Conservation (phyloP, 2,888 invertebrate species). For the Trissolcus brochymenae region DNA sequence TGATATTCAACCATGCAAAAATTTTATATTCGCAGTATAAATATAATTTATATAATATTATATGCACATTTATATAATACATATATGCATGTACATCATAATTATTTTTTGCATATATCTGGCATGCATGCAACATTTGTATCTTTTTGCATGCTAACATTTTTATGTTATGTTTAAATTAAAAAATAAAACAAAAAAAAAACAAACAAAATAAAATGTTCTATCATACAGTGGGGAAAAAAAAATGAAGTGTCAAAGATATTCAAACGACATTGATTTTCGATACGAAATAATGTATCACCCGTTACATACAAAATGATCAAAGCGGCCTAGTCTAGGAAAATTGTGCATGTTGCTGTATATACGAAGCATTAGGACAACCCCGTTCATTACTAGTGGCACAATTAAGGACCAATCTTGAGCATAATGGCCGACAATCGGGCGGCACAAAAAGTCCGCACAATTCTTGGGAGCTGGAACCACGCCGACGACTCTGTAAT, state of each 20-base stretch:
- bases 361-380: conserved; percentile 71
- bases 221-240: not conserved
- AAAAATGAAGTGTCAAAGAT: not conserved
- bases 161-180: no score
- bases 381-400: conserved; percentile 73
- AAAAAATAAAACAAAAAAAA: no score
- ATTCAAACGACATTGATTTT: not conserved
- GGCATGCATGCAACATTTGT: no score
- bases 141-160: no score
- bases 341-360: conserved; percentile 57
- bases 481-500: conserved; percentile 67
- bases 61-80: no score
- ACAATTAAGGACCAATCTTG: conserved; percentile 75
- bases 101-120: no score
- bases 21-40: no score
- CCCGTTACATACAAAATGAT: conserved; percentile 65
- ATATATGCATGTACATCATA: no score
- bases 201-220: not conserved
- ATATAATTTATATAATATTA: no score
- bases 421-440: conserved; percentile 73
- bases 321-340: conserved; percentile 33
- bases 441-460: conserved; percentile 68
- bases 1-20: no score
- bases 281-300: conserved; percentile 42
- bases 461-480: conserved; percentile 61